Evolutionary conservation across 1,140 invertebrate genomes (phyloP).

Genomic region (Latrodectus geometricus): DNA sequence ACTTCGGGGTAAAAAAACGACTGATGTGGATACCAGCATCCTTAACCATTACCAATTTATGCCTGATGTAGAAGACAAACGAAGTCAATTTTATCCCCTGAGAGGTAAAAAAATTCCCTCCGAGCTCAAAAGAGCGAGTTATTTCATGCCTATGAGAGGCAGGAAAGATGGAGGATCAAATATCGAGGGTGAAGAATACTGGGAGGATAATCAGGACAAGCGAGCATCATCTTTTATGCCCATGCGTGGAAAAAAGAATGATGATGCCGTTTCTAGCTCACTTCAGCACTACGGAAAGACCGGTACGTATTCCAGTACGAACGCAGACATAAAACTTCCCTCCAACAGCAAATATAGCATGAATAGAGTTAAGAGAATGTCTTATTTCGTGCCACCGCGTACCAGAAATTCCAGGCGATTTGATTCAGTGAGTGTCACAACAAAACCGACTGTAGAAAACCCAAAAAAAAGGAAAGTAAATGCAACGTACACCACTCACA

Average conservation of each 20-base stretch:
- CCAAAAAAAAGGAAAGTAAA: neutral
- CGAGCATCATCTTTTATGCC: constrained; percentile 34
- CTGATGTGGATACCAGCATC: neutral
- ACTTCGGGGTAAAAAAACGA: constrained; percentile 36
- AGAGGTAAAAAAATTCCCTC: constrained; percentile 36
- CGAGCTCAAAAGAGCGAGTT: constrained; percentile 26
- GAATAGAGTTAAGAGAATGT: constrained; percentile 8
- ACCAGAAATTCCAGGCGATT: neutral
- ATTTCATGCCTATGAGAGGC: constrained; percentile 57
- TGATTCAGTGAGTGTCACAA: neutral
- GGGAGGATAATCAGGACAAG: constrained; percentile 26
- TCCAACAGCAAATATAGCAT: constrained; percentile 19
- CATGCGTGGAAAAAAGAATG: constrained; percentile 16
- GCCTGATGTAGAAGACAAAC: constrained; percentile 3
- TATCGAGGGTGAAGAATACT: neutral
- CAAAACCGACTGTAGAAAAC: neutral
- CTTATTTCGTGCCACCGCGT: neutral
- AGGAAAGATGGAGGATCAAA: constrained; percentile 13
- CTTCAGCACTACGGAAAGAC: constrained; percentile 18
- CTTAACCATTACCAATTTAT: neutral
- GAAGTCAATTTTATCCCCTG: constrained; percentile 38
- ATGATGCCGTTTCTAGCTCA: neutral
- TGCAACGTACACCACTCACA: neutral
- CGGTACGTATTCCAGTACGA: constrained; percentile 15
- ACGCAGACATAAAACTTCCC: constrained; percentile 3